phyloP scores from a whole-genome alignment of 1,140 invertebrate species.

The Heliconius congener region DNA sequence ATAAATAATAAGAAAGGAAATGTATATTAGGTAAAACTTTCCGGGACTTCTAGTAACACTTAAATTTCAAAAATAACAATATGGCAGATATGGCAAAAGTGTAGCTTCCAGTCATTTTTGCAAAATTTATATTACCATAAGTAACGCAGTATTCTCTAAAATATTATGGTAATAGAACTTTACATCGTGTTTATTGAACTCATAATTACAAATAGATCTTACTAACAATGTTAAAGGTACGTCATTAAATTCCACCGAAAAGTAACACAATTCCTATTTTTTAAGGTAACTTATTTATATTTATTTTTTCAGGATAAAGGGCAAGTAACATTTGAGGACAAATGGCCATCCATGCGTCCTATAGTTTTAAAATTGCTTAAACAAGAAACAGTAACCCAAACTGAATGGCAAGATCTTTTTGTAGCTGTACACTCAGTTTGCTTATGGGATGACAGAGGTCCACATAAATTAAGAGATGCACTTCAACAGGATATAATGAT shows the following conservation, averaged over 20 bases:
- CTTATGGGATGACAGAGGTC: slow-evolving; percentile 97
- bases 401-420: slow-evolving; percentile 98
- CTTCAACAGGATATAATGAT: slow-evolving; percentile 96
- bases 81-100: slow-evolving; percentile 28
- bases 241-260: slow-evolving; percentile 34
- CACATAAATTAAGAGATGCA: slow-evolving; percentile 91
- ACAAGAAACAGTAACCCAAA: slow-evolving; percentile 95
- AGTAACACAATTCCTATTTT: neutral
- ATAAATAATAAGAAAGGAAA: no score
- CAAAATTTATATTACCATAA: slow-evolving; percentile 26
- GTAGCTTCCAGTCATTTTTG: slow-evolving; percentile 21
- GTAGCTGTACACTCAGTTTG: slow-evolving; percentile 97
- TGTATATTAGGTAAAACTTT: neutral
- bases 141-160: slow-evolving; percentile 15
- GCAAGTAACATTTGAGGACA: slow-evolving; percentile 93
- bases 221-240: slow-evolving; percentile 69
- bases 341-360: slow-evolving; percentile 97
- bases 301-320: slow-evolving; percentile 82
- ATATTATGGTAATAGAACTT: slow-evolving; percentile 48
- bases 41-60: slow-evolving; percentile 15
- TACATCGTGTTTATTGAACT: slow-evolving; percentile 41
- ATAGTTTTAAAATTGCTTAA: slow-evolving; percentile 95
- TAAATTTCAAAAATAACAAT: slow-evolving; percentile 26
- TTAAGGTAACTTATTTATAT: neutral
- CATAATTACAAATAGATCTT: slow-evolving; percentile 37